Conservation (phyloP, 1,140 invertebrate genomes). For the Holotrichia oblita region DNA sequence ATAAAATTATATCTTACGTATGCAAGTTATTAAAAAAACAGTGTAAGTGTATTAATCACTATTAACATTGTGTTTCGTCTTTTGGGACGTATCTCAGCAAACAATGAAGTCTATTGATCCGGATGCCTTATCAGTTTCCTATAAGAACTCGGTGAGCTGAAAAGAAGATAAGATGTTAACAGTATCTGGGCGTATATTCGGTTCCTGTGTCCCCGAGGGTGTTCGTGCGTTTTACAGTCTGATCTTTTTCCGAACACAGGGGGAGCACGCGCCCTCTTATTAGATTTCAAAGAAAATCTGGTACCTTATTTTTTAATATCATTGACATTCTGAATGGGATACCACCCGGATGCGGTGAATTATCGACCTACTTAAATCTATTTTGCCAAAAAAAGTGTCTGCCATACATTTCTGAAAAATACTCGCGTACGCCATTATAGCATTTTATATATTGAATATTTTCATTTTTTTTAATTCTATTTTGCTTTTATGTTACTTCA, state of each 20-base stretch:
- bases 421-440: neutral
- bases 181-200: conserved; percentile 15
- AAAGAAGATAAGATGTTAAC: conserved; percentile 13
- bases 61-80: neutral
- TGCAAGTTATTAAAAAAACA: too few relatives aligned
- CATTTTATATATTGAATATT: neutral
- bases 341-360: neutral
- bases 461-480: neutral
- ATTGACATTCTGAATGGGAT: neutral
- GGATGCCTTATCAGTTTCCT: neutral
- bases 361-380: conserved; percentile 3
- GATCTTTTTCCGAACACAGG: conserved; percentile 5
- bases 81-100: neutral
- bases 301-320: conserved; percentile 33
- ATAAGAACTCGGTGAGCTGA: neutral
- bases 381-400: neutral
- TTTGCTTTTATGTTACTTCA: neutral
- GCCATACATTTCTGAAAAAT: too few relatives aligned
- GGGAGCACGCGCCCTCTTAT: conserved; percentile 14
- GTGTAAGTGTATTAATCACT: too few relatives aligned
- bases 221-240: conserved; percentile 18
- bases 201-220: neutral
- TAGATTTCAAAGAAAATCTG: conserved; percentile 19
- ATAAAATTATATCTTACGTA: too few relatives aligned
- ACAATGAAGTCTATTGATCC: conserved; percentile 6